Conservation (phyloP, 53 echinoderm and acorn worm genomes). For the Apostichopus leukothele region DNA sequence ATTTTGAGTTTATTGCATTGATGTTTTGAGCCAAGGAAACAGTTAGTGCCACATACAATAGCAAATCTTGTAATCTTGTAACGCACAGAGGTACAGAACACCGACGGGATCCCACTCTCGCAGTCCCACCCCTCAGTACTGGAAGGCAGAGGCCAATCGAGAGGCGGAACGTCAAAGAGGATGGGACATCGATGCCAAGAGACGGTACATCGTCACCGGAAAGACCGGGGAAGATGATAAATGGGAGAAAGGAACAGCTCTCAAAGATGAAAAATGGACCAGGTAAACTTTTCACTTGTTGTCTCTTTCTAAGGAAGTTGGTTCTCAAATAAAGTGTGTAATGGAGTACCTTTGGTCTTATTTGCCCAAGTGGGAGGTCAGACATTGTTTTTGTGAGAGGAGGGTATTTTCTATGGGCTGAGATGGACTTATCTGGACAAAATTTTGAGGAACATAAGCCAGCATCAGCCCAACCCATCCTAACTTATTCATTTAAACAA, state of each 20-base stretch:
- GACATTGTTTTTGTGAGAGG: no score
- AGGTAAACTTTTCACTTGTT: constrained; percentile 1
- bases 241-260: constrained; percentile 76
- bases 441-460: no score
- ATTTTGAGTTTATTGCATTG: no score
- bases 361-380: no score
- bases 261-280: constrained; percentile 47
- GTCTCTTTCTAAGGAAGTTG: no score
- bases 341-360: no score
- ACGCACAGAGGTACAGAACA: constrained; percentile 71
- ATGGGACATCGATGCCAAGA: constrained; percentile 43
- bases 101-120: constrained; percentile 80
- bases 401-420: no score
- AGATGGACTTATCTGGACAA: no score
- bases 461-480: no score
- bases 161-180: constrained; percentile 42
- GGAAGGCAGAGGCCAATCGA: constrained; percentile 71
- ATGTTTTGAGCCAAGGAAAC: no score
- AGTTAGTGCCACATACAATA: background rate
- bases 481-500: no score
- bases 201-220: constrained; percentile 45
- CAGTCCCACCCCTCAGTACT: constrained; percentile 83
- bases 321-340: no score
- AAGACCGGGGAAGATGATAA: constrained; percentile 56
- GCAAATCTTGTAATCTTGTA: background rate